Percentiles rank a stretch among this genome's conserved stretches.
These are phyloP conservation scores for Mamestra brassicae DNA, from an alignment of 2,888 invertebrate species.

Conservation along the genomic window DNA sequence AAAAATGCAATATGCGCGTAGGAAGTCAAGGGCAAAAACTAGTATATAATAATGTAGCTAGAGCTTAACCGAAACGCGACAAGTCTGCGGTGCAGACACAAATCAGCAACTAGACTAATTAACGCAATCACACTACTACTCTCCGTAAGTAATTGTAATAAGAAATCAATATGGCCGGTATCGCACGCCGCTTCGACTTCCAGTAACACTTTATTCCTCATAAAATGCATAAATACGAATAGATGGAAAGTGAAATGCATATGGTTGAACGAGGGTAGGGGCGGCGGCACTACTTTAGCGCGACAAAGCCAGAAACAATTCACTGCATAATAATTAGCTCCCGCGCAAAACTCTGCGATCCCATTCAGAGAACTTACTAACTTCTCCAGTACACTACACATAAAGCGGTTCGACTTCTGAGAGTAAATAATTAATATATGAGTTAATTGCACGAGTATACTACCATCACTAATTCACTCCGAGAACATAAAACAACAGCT, in stretches of 20 bases:
- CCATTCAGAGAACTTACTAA: conserved; percentile 33
- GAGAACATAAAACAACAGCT: conserved; percentile 45
- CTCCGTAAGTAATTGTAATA: background rate
- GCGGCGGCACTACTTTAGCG: conserved; percentile 15
- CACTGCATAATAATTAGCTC: conserved; percentile 43
- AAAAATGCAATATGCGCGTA: too few species aligned
- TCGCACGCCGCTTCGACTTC: background rate
- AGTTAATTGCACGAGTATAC: conserved; percentile 38
- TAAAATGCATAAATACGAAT: conserved; percentile 26
- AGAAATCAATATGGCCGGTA: background rate
- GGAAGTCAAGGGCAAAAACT: too few species aligned
- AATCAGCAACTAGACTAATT: background rate
- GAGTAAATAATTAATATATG: conserved; percentile 53
- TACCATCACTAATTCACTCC: conserved; percentile 31
- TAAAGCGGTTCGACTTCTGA: conserved; percentile 8
- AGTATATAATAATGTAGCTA: too few species aligned
- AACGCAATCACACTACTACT: background rate
- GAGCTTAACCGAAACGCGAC: background rate
- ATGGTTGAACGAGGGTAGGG: conserved; percentile 31
- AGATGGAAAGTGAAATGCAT: conserved; percentile 43
- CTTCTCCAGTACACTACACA: conserved; percentile 17
- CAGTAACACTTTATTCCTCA: conserved; percentile 13
- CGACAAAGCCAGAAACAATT: conserved; percentile 38
- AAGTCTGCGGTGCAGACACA: background rate
- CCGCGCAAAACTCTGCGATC: conserved; percentile 33